Evolutionary conservation across 2,113 vertebrate species (phyloP).

Genomic region (Neopipo cinnamomea): DNA sequence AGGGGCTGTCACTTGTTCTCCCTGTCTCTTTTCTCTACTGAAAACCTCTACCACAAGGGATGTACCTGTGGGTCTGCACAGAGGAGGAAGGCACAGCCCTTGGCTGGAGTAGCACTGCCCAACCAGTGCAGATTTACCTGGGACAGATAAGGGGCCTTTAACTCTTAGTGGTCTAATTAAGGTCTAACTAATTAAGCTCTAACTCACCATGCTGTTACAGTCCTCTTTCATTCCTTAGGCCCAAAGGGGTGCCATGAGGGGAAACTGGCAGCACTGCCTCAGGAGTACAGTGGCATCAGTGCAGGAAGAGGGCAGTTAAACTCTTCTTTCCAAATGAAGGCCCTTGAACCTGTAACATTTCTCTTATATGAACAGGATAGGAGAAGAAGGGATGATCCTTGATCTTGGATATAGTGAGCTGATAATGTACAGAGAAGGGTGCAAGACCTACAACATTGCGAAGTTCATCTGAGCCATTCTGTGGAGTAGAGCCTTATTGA

Average conservation of each 20-base stretch:
- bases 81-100: not conserved
- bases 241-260: accelerated
- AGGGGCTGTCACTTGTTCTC: not conserved
- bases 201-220: not conserved
- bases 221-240: not conserved
- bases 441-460: not conserved
- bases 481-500: not conserved
- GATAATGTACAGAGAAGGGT: not conserved
- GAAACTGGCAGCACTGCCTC: not conserved
- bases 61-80: not conserved
- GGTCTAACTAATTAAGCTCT: not conserved
- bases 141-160: not conserved
- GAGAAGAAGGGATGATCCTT: not conserved
- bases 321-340: not conserved
- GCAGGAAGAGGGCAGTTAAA: not conserved
- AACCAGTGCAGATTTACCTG: not conserved
- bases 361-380: not conserved
- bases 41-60: not conserved
- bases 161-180: not conserved
- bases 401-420: not conserved
- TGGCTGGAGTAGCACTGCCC: not conserved
- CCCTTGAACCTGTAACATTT: not conserved
- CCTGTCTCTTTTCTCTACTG: not conserved
- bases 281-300: accelerated
- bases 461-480: not conserved